phyloP scores from a whole-genome alignment of 2,888 invertebrate genomes.

The Epinotia demarniana region DNA sequence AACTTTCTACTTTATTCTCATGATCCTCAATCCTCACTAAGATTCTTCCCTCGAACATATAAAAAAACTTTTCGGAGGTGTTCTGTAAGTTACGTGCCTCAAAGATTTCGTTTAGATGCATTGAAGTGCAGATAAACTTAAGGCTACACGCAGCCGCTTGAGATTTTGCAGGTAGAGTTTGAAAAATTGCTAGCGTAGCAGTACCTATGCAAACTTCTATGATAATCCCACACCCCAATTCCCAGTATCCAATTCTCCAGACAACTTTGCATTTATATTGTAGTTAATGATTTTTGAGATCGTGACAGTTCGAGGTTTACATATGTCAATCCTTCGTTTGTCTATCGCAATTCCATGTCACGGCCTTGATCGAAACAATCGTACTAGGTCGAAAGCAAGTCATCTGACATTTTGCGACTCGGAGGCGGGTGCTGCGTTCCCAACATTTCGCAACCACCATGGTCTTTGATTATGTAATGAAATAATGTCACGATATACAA shows the following conservation, averaged over 20 bases:
- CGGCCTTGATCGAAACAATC: conserved; percentile 72
- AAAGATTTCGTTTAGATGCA: neutral
- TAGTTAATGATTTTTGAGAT: conserved; percentile 5
- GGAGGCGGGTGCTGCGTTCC: conserved; percentile 65
- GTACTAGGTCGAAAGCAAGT: conserved; percentile 73
- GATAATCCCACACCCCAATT: neutral
- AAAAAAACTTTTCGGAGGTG: neutral
- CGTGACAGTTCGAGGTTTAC: conserved; percentile 45
- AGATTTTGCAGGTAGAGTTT: neutral
- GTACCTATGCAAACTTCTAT: neutral
- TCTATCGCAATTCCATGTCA: conserved; percentile 51
- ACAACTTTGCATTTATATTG: neutral
- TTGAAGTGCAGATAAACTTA: neutral
- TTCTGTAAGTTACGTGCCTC: neutral
- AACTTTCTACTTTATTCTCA: neutral
- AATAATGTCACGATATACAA: conserved; percentile 19
- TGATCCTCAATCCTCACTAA: no score
- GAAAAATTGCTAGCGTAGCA: neutral
- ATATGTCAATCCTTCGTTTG: conserved; percentile 53
- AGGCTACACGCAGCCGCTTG: neutral
- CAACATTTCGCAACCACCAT: conserved; percentile 66
- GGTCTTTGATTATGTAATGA: conserved; percentile 53
- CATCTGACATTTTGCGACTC: conserved; percentile 74
- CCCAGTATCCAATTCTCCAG: neutral
- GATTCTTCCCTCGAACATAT: neutral